phyloP scores from a whole-genome alignment of 2,797 vertebrate species.

The Microctenopoma stevenorrisi region DNA sequence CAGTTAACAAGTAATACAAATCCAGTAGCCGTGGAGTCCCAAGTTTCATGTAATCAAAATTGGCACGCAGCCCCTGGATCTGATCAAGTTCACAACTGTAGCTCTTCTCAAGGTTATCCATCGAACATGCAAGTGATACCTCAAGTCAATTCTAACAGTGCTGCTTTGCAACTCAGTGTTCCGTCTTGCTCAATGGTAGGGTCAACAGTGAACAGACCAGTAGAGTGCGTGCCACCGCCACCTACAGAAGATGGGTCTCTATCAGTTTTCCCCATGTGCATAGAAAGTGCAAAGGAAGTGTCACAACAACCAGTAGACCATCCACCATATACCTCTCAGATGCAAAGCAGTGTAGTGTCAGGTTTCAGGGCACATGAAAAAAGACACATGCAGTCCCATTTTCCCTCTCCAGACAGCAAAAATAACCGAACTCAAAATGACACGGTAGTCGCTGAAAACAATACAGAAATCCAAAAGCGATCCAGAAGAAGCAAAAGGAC shows the following conservation, averaged over 20 bases:
- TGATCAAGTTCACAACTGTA: conserved; percentile 54
- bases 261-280: conserved; percentile 48
- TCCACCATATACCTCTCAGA: conserved; percentile 50
- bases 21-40: conserved; percentile 80
- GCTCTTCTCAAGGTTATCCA: conserved; percentile 64
- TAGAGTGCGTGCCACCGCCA: conserved; percentile 50
- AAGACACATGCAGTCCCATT: conserved; percentile 23
- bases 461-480: conserved; percentile 48
- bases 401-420: conserved; percentile 24
- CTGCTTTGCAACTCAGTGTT: conserved; percentile 28
- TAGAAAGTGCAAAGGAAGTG: conserved; percentile 46
- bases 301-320: conserved; percentile 44
- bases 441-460: conserved; percentile 12
- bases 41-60: conserved; percentile 77
- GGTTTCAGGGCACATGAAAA: conserved; percentile 43
- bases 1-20: conserved; percentile 86
- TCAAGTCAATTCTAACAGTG: conserved; percentile 31
- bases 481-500: conserved; percentile 87
- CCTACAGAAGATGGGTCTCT: conserved; percentile 41
- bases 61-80: conserved; percentile 75
- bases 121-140: conserved; percentile 57
- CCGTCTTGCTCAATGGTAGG: conserved; percentile 53
- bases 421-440: conserved; percentile 33
- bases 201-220: conserved; percentile 36
- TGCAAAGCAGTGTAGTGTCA: conserved; percentile 49